Base-by-base conservation (phyloP, 2,888 invertebrate species). In the Ochropacha duplaris region DNA sequence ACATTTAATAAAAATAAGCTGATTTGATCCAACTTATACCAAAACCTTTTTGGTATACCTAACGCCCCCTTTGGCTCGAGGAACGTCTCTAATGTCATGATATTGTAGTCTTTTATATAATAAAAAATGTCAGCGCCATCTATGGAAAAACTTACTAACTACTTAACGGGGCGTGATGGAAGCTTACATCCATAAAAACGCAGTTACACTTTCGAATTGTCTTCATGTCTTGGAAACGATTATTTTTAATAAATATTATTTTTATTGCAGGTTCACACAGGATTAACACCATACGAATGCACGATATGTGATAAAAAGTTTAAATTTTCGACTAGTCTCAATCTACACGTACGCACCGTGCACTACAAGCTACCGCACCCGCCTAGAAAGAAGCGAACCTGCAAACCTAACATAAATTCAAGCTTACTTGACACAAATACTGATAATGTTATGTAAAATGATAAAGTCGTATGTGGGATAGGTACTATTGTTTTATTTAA, bases 311-410 rank as follows among this genome's bases (percentile, higher is more conserved):
- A 59, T n/a, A 79, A 78, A 54, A 74, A 70, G 57, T 80, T 81
- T 62, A 78, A 78, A 55, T 68, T 78, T 19, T 75, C 75, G 14
- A 62, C 72, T 22, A 77, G 78, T 56, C 58, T 74, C 24, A 74
- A 72, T 26, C 34, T 76, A 22, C 81, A 81, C 57, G 61, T 79
- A 8, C 73, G 75, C 6, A 74, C 74, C 4, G 74, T 78, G 8
- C 80, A 81, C 58, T 65, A 72, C 62, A 76, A 76, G 50, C 34
- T 77, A 34, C 75, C 78, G 11, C 71, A 69, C 19, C 78, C 77
- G 4, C 69, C 72, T 6, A 64, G 74, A 6, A 73, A 72, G 54
- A 71, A 66, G 54, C 66, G 66, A 50, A 63, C 26, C 34, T 49
- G 14, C 8, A 50, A 36, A 56, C n/a, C 50, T 11, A 9, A 26